Conservation (phyloP, 2,888 invertebrate species). For the Drosophila macrospina region DNA sequence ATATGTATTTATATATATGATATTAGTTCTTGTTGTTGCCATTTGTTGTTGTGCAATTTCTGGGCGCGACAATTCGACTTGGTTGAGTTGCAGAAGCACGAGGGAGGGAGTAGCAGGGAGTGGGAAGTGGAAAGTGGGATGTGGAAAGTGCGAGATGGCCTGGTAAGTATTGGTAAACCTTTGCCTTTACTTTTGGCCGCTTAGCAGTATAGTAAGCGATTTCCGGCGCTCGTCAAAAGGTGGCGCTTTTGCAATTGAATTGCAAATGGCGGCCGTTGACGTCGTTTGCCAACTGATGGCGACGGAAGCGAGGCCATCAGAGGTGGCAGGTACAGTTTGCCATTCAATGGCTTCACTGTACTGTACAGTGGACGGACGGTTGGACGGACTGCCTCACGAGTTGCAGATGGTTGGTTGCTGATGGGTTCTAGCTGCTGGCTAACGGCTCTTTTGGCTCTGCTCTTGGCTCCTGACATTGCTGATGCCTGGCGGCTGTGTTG, state of each 20-base stretch:
- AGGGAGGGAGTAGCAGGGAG: background rate
- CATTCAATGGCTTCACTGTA: slow-evolving; percentile 59
- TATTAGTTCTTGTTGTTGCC: slow-evolving; percentile 57
- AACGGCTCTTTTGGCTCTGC: background rate
- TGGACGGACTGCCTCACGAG: slow-evolving; percentile 2
- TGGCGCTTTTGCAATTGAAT: slow-evolving; percentile 80
- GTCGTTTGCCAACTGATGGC: slow-evolving; percentile 59
- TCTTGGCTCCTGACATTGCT: slow-evolving; percentile 16
- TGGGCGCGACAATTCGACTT: slow-evolving; percentile 46
- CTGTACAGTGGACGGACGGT: background rate
- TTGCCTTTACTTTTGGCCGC: slow-evolving; percentile 48
- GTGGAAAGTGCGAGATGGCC: background rate
- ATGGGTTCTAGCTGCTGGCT: slow-evolving; percentile 25
- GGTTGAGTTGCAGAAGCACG: background rate
- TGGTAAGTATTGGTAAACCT: slow-evolving; percentile 61
- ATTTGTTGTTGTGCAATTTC: slow-evolving; percentile 71
- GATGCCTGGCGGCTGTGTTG: slow-evolving; percentile 39
- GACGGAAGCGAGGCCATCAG: slow-evolving; percentile 78
- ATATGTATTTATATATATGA: slow-evolving; percentile 26
- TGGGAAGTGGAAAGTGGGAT: background rate
- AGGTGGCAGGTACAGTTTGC: slow-evolving; percentile 58
- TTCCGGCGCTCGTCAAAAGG: slow-evolving; percentile 78
- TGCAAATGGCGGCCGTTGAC: slow-evolving; percentile 78
- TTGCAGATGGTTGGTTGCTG: slow-evolving; percentile 30
- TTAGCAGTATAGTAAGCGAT: slow-evolving; percentile 79